These are phyloP conservation scores for Ameiurus melas DNA, from an alignment of 2,113 vertebrate genomes.

Conservation along the genomic window DNA sequence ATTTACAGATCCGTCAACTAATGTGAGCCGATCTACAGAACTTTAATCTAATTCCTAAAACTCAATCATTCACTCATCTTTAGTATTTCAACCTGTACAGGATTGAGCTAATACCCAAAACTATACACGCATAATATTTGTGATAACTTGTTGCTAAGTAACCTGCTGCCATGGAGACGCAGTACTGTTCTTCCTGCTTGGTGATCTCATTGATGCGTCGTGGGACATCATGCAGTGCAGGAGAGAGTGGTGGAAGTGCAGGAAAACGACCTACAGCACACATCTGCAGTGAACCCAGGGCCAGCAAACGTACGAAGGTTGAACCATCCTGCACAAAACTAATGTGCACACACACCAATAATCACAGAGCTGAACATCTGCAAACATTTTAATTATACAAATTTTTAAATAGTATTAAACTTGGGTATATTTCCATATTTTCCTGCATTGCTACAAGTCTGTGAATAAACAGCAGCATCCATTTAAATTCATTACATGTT, in stretches of 20 bases:
- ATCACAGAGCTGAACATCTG: background rate
- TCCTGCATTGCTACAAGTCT: background rate
- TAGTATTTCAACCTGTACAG: background rate
- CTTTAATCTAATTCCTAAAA: background rate
- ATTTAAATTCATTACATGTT: background rate
- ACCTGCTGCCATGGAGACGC: constrained; percentile 93
- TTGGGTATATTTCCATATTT: background rate
- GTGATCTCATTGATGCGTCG: constrained; percentile 80
- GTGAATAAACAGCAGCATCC: background rate
- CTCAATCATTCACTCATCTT: background rate
- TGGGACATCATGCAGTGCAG: constrained; percentile 76
- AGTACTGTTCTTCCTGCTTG: constrained; percentile 85
- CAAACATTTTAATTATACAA: background rate
- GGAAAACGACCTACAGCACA: constrained; percentile 84
- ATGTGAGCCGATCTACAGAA: background rate
- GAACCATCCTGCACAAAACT: constrained; percentile 95
- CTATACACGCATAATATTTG: background rate
- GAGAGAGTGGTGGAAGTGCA: constrained; percentile 83
- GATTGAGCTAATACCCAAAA: background rate
- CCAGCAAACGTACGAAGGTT: constrained; percentile 87
- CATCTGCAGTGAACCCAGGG: constrained; percentile 92
- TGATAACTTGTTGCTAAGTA: background rate
- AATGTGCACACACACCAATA: constrained; percentile 20
- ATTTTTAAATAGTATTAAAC: background rate
- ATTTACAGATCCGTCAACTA: background rate